Evolutionary conservation across 2,888 invertebrate genomes (phyloP), one percentile per base, ranked within the genome.

Genomic region (Carabus problematicus): DNA sequence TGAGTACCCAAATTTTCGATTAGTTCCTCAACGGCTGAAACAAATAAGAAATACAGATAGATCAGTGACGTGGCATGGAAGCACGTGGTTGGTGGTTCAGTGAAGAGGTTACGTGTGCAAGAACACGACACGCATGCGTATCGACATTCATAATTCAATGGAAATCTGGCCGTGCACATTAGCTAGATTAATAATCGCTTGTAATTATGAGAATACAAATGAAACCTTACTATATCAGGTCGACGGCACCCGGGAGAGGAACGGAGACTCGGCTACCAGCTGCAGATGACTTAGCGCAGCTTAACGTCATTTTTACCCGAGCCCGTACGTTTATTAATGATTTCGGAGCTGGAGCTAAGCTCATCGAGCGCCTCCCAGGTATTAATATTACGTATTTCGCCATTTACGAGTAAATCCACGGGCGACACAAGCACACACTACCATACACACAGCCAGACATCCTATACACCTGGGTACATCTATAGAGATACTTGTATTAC

Each of bases 161-260:
- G 72, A 72, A 76, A 75, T 76, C 75, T 75, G 75, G 75, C 72
- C 70, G 71, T 71, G 71, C 72, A 75, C 74, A 76, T 75, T 76
- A 76, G 75, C 73, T 74, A 74, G 75, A 74, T 75, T 74, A 75
- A 75, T 73, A 75, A 75, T 67, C 74, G 74, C 73, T 73, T 72
- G 74, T 73, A 75, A 74, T 77, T 77, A 76, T 76, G 77, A 75
- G 75, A 75, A 76, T 77, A 77, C 77, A 77, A 77, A 77, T 77
- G 67, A 67, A 67, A 67, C 60, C 67, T 60, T 67, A 66, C 66
- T 56, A 66, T 66, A 66, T 66, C 49, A 56, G 63, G 55, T 39
- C 56, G 64, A 64, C 64, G 55, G 45, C 59, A 39, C 64, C 64
- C 55, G 54, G 41, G 55, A 54, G 59, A 59, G 41, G 16, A 52